Conservation (phyloP, 2,888 invertebrate species). For the Icerya purchasi region DNA sequence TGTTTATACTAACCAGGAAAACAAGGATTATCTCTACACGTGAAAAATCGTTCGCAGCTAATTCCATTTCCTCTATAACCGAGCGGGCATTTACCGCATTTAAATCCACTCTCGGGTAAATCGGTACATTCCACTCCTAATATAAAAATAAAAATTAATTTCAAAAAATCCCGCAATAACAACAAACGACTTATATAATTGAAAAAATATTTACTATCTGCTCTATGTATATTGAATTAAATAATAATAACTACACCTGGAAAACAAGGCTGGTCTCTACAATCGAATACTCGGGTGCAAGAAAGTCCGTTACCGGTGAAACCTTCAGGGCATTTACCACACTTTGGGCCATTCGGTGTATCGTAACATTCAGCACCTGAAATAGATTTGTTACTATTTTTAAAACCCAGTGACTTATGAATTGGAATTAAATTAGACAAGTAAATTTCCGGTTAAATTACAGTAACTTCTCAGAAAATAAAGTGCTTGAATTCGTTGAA, state of each 20-base stretch:
- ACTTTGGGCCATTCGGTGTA: slow-evolving; percentile 43
- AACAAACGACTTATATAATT: no score
- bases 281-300: slow-evolving; percentile 44
- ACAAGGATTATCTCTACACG: slow-evolving; percentile 8
- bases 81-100: slow-evolving; percentile 52
- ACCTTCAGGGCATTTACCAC: slow-evolving; percentile 53
- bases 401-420: no score
- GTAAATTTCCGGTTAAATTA: no score
- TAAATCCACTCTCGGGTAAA: slow-evolving; percentile 24
- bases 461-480: background rate
- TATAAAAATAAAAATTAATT: no score
- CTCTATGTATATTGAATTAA: no score
- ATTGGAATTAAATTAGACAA: no score
- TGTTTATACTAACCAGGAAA: slow-evolving; percentile 1
- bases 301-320: slow-evolving; percentile 49
- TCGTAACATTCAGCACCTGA: slow-evolving; percentile 46
- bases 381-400: no score
- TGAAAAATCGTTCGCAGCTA: background rate
- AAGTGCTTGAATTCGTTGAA: background rate
- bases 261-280: slow-evolving; percentile 33
- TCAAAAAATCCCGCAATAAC: no score
- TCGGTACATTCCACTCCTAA: slow-evolving; percentile 49
- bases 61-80: slow-evolving; percentile 32
- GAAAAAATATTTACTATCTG: no score
- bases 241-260: no score